Percentiles rank a stretch among this genome's conserved stretches.
Conservation (phyloP, 2,888 invertebrate genomes). For the Hirtodrosophila cameraria region DNA sequence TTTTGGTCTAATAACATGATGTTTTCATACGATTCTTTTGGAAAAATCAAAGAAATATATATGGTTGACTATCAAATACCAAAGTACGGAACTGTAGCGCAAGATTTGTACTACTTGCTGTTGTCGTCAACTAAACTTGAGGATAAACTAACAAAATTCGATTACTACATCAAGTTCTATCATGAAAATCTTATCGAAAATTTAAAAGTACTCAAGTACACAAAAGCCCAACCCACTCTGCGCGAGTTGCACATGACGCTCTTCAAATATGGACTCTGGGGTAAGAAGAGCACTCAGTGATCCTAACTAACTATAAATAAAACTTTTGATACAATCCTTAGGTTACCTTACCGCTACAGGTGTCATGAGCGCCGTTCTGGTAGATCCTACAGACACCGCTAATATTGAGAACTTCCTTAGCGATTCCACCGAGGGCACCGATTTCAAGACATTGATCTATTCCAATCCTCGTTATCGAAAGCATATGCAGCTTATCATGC, state of each 20-base stretch:
- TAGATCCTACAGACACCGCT: slow-evolving; percentile 63
- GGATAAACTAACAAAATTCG: slow-evolving; percentile 79
- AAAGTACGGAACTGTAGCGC: slow-evolving; percentile 71
- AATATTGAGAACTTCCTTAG: slow-evolving; percentile 63
- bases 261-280: slow-evolving; percentile 69
- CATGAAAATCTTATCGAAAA: slow-evolving; percentile 70
- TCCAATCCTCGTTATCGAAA: slow-evolving; percentile 70
- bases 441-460: slow-evolving; percentile 57
- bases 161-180: slow-evolving; percentile 77
- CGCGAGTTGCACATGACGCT: slow-evolving; percentile 69
- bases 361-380: slow-evolving; percentile 67
- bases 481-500: slow-evolving; percentile 70
- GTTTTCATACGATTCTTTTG: slow-evolving; percentile 71
- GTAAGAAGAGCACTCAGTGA: slow-evolving; percentile 46
- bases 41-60: slow-evolving; percentile 62
- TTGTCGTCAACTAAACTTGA: slow-evolving; percentile 77
- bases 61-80: slow-evolving; percentile 80
- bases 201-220: slow-evolving; percentile 70
- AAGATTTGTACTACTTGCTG: slow-evolving; percentile 78
- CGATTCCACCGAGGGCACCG: slow-evolving; percentile 35
- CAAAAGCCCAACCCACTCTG: slow-evolving; percentile 69
- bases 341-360: slow-evolving; percentile 61
- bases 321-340: too few relatives aligned
- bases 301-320: too few relatives aligned
- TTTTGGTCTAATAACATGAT: slow-evolving; percentile 79